A percentile compares a stretch with the other conserved stretches of the same genome.
phyloP scores from a whole-genome alignment of 2,888 invertebrate genomes.

The Scaptodrosophila latifasciaeformis region DNA sequence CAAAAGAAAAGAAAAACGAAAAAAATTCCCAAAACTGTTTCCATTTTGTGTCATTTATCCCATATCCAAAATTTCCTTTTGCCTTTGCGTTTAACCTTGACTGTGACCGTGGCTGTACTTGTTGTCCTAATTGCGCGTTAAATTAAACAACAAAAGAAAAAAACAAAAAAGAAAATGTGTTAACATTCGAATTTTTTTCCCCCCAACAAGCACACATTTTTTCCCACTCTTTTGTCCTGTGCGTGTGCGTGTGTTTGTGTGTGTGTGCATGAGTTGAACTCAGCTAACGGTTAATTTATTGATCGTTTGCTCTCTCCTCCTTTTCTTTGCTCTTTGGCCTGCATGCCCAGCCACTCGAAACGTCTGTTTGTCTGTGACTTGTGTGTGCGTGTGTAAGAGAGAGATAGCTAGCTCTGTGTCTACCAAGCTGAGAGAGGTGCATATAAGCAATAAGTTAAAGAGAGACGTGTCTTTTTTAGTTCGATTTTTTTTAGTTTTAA shows the following conservation, averaged over 20 bases:
- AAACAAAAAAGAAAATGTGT: no score
- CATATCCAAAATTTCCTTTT: not conserved
- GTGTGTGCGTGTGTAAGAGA: no score
- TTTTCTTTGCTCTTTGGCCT: constrained; percentile 30
- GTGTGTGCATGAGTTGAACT: constrained; percentile 8
- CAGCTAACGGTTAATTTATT: not conserved
- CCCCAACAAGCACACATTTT: not conserved
- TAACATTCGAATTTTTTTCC: not conserved
- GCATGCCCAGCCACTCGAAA: constrained; percentile 2
- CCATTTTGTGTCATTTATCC: not conserved
- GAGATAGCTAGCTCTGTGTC: no score
- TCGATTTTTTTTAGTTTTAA: no score
- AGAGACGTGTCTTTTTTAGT: no score
- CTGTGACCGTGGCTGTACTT: not conserved
- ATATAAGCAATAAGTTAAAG: no score
- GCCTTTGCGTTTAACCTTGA: not conserved
- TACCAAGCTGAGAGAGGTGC: no score
- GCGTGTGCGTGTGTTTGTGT: constrained; percentile 9
- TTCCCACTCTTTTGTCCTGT: constrained; percentile 8
- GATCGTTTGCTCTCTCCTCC: constrained; percentile 27
- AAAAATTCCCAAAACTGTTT: not conserved
- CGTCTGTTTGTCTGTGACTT: constrained; percentile 27
- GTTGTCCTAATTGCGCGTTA: not conserved
- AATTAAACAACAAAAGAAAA: not conserved
- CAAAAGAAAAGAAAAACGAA: not conserved